Percentiles rank a stretch among this genome's conserved stretches.
Evolutionary conservation across 23 tunicate genomes (phyloP).

Genomic region (Halocynthia roretzi): DNA sequence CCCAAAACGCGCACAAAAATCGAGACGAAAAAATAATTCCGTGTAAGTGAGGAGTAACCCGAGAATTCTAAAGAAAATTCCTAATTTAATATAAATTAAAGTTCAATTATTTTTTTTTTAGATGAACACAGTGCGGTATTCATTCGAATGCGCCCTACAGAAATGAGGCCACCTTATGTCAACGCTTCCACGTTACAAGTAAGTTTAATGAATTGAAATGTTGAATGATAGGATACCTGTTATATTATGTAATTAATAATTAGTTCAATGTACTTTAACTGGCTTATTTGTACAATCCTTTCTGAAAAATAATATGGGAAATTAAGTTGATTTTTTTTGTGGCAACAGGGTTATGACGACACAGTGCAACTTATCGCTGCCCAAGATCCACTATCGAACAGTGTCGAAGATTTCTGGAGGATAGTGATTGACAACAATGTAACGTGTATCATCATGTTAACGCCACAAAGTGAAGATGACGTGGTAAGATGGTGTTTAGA

Average conservation of each 20-base stretch:
- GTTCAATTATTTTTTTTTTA: conserved; percentile 13
- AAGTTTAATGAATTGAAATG: background rate
- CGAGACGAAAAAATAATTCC: conserved; percentile 62
- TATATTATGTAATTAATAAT: background rate
- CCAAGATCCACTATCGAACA: conserved; percentile 54
- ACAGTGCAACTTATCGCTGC: conserved; percentile 51
- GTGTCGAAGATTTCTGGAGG: conserved; percentile 83
- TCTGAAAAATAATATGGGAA: background rate
- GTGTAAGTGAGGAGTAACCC: conserved; percentile 29
- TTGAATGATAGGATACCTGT: background rate
- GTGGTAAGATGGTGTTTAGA: conserved; percentile 18
- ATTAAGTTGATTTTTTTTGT: background rate
- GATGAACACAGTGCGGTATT: conserved; percentile 86
- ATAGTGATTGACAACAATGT: conserved; percentile 76
- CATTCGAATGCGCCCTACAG: conserved; percentile 66
- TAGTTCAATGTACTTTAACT: background rate
- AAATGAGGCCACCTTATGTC: conserved; percentile 49
- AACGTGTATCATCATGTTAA: conserved; percentile 60
- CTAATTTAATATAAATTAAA: background rate
- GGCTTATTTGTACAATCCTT: background rate
- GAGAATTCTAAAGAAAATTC: background rate
- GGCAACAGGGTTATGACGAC: conserved; percentile 60
- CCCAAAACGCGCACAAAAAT: conserved; percentile 50
- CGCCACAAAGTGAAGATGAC: conserved; percentile 22
- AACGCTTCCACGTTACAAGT: conserved; percentile 71